Conservation (phyloP, 2,113 vertebrate genomes). For the Eidolon helvum region DNA sequence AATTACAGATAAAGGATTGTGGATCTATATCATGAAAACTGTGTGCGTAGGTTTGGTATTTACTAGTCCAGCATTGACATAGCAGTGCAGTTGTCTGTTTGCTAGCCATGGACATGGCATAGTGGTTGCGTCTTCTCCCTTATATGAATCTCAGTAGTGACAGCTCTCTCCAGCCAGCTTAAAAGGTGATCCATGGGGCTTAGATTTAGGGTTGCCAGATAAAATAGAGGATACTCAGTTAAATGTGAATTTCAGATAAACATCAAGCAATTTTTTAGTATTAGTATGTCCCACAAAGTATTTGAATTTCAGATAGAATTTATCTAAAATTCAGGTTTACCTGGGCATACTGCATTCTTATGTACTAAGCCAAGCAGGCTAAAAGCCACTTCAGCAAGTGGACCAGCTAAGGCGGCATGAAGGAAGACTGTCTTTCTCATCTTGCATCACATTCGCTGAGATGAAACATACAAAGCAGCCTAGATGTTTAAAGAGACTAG, state of each 20-base stretch:
- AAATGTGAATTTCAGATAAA: neutral
- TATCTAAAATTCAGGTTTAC: neutral
- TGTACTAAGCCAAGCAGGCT: neutral
- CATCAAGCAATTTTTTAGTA: neutral
- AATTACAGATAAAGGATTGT: neutral
- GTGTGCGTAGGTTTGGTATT: neutral
- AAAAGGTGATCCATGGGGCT: neutral
- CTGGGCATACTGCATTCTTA: neutral
- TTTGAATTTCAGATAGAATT: neutral
- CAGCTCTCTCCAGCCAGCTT: neutral
- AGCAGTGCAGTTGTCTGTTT: neutral
- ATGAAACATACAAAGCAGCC: conserved; percentile 31
- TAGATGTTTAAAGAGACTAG: conserved; percentile 31
- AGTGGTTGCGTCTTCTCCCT: neutral
- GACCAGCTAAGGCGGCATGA: neutral
- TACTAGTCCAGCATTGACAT: neutral
- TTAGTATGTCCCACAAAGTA: neutral
- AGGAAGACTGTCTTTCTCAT: conserved; percentile 47
- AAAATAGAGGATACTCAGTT: neutral
- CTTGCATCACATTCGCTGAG: conserved; percentile 38
- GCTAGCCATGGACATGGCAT: neutral
- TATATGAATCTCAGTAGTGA: neutral
- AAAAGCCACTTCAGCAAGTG: neutral
- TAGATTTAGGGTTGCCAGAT: neutral
- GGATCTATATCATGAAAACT: neutral